phyloP scores from a whole-genome alignment of 1,140 invertebrate species.

The Trachymyrmex septentrionalis region DNA sequence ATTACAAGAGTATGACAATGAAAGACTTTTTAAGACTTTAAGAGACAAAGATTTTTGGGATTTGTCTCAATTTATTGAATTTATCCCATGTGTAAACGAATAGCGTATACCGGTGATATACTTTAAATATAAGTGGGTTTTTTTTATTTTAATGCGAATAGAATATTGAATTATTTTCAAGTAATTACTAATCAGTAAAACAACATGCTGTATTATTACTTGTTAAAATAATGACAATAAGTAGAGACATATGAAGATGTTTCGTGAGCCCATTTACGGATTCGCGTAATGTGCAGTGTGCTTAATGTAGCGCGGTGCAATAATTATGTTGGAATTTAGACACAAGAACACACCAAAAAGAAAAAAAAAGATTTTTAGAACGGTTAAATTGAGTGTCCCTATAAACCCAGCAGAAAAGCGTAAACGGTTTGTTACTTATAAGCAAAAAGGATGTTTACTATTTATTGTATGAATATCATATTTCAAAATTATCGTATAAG shows the following conservation, averaged over 20 bases:
- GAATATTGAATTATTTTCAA: conserved; percentile 41
- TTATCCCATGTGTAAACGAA: conserved; percentile 16
- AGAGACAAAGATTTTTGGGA: conserved; percentile 12
- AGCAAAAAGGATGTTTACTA: conserved; percentile 44
- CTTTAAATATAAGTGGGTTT: conserved; percentile 29
- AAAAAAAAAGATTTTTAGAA: conserved; percentile 34
- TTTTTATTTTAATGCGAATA: not conserved
- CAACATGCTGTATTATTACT: conserved; percentile 55
- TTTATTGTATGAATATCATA: conserved; percentile 7
- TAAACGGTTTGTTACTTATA: not conserved
- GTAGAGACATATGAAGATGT: conserved; percentile 52
- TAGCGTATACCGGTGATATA: not conserved
- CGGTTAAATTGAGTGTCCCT: conserved; percentile 1
- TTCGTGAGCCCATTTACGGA: conserved; percentile 28
- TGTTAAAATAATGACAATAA: conserved; percentile 40
- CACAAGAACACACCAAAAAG: conserved; percentile 30
- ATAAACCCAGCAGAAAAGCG: conserved; percentile 49
- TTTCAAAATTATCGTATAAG: not conserved
- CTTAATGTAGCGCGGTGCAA: conserved; percentile 5
- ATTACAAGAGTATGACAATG: conserved; percentile 31
- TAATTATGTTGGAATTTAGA: conserved; percentile 45
- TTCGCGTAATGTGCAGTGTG: conserved; percentile 39
- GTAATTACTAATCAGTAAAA: conserved; percentile 15
- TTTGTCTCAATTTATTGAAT: conserved; percentile 28
- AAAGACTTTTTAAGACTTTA: too few species aligned